These are phyloP conservation scores for Cryptocephalus primarius DNA, from an alignment of 2,888 invertebrate species.

Conservation along the genomic window DNA sequence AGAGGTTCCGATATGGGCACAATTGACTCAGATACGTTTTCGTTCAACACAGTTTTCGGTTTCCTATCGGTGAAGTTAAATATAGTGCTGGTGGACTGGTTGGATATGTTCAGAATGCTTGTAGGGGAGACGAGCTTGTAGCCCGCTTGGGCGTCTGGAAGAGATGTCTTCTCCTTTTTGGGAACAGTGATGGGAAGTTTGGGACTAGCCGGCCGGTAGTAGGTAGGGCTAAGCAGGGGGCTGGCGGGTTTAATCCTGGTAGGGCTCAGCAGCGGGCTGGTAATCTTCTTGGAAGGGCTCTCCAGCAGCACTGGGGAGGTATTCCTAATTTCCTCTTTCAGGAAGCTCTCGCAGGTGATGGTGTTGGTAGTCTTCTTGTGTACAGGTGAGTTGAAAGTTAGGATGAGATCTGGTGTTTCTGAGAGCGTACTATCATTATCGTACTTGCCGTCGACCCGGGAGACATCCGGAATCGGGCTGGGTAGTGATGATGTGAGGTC, in stretches of 20 bases:
- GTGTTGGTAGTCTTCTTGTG: slow-evolving; percentile 9
- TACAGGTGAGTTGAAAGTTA: slow-evolving; percentile 30
- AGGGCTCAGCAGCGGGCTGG: slow-evolving; percentile 10
- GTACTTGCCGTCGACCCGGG: slow-evolving; percentile 21
- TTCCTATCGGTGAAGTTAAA: slow-evolving; percentile 44
- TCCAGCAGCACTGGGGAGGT: slow-evolving; percentile 1
- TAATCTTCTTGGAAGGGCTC: slow-evolving; percentile 2
- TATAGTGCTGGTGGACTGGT: slow-evolving; percentile 53
- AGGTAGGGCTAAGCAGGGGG: slow-evolving; percentile 9
- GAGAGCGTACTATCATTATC: slow-evolving; percentile 20
- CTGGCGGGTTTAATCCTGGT: slow-evolving; percentile 7
- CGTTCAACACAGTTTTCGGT: slow-evolving; percentile 18
- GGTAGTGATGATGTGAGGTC: slow-evolving; percentile 16
- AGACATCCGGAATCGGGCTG: slow-evolving; percentile 34
- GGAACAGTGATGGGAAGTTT: slow-evolving; percentile 11
- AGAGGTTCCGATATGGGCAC: slow-evolving; percentile 20
- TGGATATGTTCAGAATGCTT: slow-evolving; percentile 49
- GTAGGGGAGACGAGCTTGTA: slow-evolving; percentile 16
- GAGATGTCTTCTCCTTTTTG: slow-evolving; percentile 5
- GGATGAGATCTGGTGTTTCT: slow-evolving; percentile 41
- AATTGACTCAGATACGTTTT: slow-evolving; percentile 15
- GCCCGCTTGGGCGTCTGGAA: slow-evolving; percentile 7
- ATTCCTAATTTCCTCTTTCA: slow-evolving; percentile 16
- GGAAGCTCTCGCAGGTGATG: slow-evolving; percentile 17
- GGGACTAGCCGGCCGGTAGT: slow-evolving; percentile 16